Evolutionary conservation across 2,888 invertebrate genomes (phyloP).

Genomic region (Eupeodes luniger): DNA sequence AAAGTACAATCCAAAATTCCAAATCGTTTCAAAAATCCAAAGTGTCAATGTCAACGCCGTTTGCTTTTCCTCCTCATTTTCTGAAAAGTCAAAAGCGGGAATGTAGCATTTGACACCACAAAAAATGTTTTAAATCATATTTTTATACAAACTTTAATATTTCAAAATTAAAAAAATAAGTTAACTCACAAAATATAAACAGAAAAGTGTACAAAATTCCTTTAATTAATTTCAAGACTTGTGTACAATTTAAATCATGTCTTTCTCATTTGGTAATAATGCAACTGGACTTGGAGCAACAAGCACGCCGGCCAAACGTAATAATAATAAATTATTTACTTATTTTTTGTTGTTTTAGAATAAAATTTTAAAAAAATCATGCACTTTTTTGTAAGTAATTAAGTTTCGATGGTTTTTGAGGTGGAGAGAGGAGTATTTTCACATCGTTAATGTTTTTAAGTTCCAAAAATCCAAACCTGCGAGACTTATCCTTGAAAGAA

Average conservation of each 20-base stretch:
- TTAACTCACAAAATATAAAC: neutral
- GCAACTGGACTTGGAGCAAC: constrained; percentile 85
- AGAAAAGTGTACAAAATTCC: neutral
- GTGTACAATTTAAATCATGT: constrained; percentile 79
- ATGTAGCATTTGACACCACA: neutral
- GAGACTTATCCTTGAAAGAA: constrained; percentile 77
- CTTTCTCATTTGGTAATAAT: constrained; percentile 82
- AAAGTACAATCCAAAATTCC: neutral
- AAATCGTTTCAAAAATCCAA: constrained; percentile 7
- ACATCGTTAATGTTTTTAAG: constrained; percentile 77
- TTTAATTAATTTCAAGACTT: constrained; percentile 10
- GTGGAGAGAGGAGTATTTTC: constrained; percentile 76
- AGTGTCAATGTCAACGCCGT: neutral
- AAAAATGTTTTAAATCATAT: constrained; percentile 8
- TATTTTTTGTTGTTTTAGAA: constrained; percentile 58
- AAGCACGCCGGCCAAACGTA: constrained; percentile 86
- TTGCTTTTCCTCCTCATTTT: neutral
- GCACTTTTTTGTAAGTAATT: constrained; percentile 78
- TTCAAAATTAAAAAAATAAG: neutral
- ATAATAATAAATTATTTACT: constrained; percentile 66
- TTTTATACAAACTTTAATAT: neutral
- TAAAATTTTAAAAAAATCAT: constrained; percentile 37
- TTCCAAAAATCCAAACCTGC: constrained; percentile 77
- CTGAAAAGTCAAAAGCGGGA: constrained; percentile 28
- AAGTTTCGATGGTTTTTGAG: constrained; percentile 55